Conservation (phyloP, 2,797 vertebrate genomes). For the Eleutherodactylus coqui region DNA sequence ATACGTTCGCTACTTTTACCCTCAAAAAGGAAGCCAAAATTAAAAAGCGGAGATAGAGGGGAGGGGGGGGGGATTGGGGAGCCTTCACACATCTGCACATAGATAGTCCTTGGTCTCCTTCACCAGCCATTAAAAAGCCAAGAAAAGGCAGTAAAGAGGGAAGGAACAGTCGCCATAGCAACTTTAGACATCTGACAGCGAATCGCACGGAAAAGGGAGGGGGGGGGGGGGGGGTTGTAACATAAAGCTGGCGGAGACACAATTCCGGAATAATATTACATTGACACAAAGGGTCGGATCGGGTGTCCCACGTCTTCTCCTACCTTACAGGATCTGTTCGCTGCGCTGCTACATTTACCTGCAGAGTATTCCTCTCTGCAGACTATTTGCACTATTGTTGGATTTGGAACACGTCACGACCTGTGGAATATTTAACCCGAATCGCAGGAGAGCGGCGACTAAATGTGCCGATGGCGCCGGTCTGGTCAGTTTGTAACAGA, state of each 20-base stretch:
- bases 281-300: background rate
- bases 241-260: background rate
- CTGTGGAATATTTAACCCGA: background rate
- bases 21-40: too few species aligned
- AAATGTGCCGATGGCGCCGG: too few species aligned
- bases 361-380: background rate
- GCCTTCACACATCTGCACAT: background rate
- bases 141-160: background rate
- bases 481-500: too few species aligned
- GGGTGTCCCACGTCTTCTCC: background rate
- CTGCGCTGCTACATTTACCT: background rate
- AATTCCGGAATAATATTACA: slow-evolving; percentile 10
- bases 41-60: too few species aligned
- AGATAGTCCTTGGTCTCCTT: background rate
- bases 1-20: too few species aligned
- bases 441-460: background rate
- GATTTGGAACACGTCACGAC: too few species aligned
- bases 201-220: background rate
- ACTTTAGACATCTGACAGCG: slow-evolving; percentile 25
- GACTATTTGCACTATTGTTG: background rate
- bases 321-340: background rate
- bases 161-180: slow-evolving; percentile 32
- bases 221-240: background rate
- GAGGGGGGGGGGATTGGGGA: too few species aligned
- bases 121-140: slow-evolving; percentile 3